A percentile compares a stretch with the other conserved stretches of the same genome.
phyloP scores from a whole-genome alignment of 2,797 vertebrate genomes.

The Lacerta viridis region DNA sequence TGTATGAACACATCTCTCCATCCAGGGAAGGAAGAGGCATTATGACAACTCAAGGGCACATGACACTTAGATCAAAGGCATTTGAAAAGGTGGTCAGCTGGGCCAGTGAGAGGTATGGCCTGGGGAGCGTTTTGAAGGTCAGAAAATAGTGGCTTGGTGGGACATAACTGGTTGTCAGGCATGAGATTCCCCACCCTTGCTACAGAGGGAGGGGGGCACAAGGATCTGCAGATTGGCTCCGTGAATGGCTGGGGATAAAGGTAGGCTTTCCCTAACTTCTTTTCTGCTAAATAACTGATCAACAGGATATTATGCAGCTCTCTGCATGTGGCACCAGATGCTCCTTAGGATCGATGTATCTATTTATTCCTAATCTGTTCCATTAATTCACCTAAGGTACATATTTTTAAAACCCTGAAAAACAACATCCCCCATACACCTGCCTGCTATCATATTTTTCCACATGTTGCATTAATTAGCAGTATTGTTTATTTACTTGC shows the following conservation, averaged over 20 bases:
- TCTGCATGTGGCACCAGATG: background rate
- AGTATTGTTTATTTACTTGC: constrained; percentile 3
- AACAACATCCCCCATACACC: background rate
- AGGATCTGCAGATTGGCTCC: background rate
- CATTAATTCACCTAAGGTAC: background rate
- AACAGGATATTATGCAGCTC: background rate
- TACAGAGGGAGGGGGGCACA: background rate
- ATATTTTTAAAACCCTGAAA: background rate
- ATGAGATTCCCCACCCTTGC: no score
- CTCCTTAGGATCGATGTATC: background rate
- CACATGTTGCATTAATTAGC: constrained; percentile 3
- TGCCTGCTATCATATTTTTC: background rate
- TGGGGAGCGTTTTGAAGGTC: no score
- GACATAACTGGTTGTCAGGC: no score
- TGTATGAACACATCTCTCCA: no score
- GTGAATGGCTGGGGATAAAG: background rate
- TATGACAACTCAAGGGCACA: no score
- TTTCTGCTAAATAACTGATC: background rate
- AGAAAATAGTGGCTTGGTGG: no score
- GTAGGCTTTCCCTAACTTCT: no score
- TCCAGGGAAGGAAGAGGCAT: no score
- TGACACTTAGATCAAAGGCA: no score
- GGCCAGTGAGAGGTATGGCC: no score
- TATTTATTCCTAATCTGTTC: background rate
- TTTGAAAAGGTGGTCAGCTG: no score